Evolutionary conservation across 2,888 invertebrate species (phyloP), one percentile per base, ranked within the genome.

Genomic region (Pegoplata infirma): DNA sequence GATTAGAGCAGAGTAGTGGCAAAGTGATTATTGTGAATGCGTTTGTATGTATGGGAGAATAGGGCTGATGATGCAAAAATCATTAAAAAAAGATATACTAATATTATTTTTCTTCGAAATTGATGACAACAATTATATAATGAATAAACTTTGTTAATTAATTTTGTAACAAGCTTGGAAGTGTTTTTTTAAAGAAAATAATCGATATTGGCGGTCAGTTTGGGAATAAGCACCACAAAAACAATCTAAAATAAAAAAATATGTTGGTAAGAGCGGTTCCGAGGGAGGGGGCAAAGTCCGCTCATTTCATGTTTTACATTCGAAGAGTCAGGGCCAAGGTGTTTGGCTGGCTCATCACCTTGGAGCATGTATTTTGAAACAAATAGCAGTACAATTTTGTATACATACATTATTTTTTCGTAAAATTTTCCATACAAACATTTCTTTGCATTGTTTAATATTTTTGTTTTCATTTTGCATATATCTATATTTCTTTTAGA

Each of bases 21-120:
- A 44, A 47, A n/a, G 14, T 19, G 4, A 56, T 25, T 36, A 53
- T 17, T 36, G 16, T 53, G 36, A 47, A 16, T 53, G 36, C 8
- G 23, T 16, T 10, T 56, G 40, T 16, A 10, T 25, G 14, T 40
- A 6, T 21, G 3, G 32, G 16, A 25, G 14, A 5, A 58, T 28
- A 67, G 7, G 55, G 61, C 47, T 56, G 63, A 58, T 71, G 59
- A 58, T 71, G 59, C 64, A 59, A 64, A 72, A 53, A 59, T 69
- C 32, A 16, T 25, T 19, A 49, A 28, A n/a, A n/a, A n/a, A 47
- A 32, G 16, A 40, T 47, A 46, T 40, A 49, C 19, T 44, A 53
- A 51, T 16, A n/a, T n/a, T 32, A 59, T 23, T 55, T 40, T 36
- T 58, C 14, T 68, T 56, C 10, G 17, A 14, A 32, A 28, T 3